Evolutionary conservation across 2,797 vertebrate species (phyloP).

Genomic region (Rhinophrynus dorsalis): DNA sequence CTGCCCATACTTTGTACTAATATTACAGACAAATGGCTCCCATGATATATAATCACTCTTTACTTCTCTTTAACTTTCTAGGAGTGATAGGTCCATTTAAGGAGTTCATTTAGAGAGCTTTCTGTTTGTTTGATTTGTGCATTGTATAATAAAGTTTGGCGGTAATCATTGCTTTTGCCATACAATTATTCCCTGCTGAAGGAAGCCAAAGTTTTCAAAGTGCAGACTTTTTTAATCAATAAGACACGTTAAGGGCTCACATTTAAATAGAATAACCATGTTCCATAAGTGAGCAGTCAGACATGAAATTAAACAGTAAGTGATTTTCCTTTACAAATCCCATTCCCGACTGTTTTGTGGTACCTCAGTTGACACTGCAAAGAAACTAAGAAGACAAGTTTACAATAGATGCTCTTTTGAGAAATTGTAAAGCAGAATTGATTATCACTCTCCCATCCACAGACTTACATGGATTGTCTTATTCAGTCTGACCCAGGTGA

Average conservation of each 20-base stretch:
- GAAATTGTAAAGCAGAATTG: neutral
- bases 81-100: too few relatives aligned
- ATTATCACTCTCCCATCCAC: neutral
- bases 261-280: slow-evolving; percentile 18
- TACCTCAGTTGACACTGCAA: slow-evolving; percentile 10
- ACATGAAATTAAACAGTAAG: slow-evolving; percentile 43
- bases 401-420: neutral
- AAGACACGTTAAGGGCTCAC: slow-evolving; percentile 19
- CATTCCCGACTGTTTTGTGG: neutral
- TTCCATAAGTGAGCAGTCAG: slow-evolving; percentile 16
- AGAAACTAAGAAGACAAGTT: neutral
- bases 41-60: too few relatives aligned
- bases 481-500: neutral
- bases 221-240: slow-evolving; percentile 23
- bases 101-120: too few relatives aligned
- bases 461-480: neutral
- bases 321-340: neutral
- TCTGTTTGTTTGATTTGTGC: too few relatives aligned
- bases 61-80: too few relatives aligned
- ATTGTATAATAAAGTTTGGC: too few relatives aligned
- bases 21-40: too few relatives aligned
- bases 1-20: too few relatives aligned
- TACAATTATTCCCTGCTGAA: neutral
- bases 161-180: too few relatives aligned
- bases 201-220: slow-evolving; percentile 1